A percentile compares a stretch with the other conserved stretches of the same genome.
phyloP scores from a whole-genome alignment of 1,140 invertebrate species.

The Atta texana region DNA sequence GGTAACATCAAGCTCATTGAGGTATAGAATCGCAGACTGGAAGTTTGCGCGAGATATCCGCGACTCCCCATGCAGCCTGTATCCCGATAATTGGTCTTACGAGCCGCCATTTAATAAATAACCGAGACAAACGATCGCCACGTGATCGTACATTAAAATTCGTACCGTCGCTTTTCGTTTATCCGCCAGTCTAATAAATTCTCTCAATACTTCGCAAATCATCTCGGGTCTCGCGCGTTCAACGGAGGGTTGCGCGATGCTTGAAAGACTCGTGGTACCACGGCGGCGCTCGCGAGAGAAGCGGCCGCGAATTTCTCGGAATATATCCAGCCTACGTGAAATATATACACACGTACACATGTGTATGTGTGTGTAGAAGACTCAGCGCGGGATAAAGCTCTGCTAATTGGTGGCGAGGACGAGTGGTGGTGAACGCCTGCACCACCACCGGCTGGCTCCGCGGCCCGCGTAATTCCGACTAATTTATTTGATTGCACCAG shows the following conservation, averaged over 20 bases:
- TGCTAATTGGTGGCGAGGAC: conserved; percentile 78
- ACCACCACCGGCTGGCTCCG: conserved; percentile 62
- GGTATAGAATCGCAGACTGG: not conserved
- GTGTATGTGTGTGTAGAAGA: not conserved
- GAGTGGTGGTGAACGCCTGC: conserved; percentile 64
- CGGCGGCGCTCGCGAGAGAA: conserved; percentile 61
- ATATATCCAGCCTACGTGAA: conserved; percentile 61
- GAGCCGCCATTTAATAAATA: conserved; percentile 49
- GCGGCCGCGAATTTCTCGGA: conserved; percentile 65
- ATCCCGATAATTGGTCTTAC: conserved; percentile 50
- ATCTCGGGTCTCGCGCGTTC: conserved; percentile 22
- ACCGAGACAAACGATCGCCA: conserved; percentile 47
- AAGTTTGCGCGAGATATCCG: conserved; percentile 2
- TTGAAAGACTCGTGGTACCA: conserved; percentile 56
- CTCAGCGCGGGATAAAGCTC: conserved; percentile 71
- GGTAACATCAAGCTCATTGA: not conserved
- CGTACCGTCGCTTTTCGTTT: conserved; percentile 48
- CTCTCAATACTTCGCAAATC: conserved; percentile 50
- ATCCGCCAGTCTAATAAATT: conserved; percentile 46
- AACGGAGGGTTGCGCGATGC: conserved; percentile 25
- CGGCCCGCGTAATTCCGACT: conserved; percentile 78
- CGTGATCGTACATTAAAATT: conserved; percentile 38
- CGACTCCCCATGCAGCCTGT: not conserved
- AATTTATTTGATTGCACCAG: conserved; percentile 81
- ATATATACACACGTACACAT: conserved; percentile 34